Evolutionary conservation across 2,113 vertebrate genomes (phyloP).

Genomic region (Pavo muticus): DNA sequence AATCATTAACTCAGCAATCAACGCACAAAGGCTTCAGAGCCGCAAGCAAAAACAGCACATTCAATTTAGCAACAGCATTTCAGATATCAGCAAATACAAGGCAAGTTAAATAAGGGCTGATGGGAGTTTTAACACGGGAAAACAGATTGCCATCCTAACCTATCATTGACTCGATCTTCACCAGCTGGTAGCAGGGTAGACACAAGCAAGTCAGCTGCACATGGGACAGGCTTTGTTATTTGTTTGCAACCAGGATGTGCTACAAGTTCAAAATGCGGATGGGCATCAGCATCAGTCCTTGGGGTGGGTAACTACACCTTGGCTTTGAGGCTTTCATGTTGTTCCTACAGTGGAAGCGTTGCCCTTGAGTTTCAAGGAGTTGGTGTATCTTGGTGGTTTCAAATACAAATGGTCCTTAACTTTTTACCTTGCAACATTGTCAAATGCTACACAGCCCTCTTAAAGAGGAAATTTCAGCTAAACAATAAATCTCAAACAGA

Average conservation of each 20-base stretch:
- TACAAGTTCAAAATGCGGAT: not conserved
- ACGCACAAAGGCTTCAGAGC: not conserved
- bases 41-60: not conserved
- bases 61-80: not conserved
- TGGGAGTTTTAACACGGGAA: not conserved
- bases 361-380: not conserved
- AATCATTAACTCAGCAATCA: conserved; percentile 9
- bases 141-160: not conserved
- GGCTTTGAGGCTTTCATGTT: not conserved
- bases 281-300: not conserved
- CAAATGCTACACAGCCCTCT: not conserved
- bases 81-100: not conserved
- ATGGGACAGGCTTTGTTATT: not conserved
- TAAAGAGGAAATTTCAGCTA: not conserved
- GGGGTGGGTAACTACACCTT: not conserved
- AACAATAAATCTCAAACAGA: not conserved
- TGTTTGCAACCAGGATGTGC: not conserved
- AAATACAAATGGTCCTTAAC: not conserved
- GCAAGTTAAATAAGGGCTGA: not conserved
- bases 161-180: rapidly evolving
- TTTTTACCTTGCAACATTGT: not conserved
- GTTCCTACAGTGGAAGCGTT: not conserved
- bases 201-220: not conserved
- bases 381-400: not conserved
- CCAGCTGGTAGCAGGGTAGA: not conserved